Conservation (phyloP, 2,888 invertebrate species). For the Caenorhabditis sinica region DNA sequence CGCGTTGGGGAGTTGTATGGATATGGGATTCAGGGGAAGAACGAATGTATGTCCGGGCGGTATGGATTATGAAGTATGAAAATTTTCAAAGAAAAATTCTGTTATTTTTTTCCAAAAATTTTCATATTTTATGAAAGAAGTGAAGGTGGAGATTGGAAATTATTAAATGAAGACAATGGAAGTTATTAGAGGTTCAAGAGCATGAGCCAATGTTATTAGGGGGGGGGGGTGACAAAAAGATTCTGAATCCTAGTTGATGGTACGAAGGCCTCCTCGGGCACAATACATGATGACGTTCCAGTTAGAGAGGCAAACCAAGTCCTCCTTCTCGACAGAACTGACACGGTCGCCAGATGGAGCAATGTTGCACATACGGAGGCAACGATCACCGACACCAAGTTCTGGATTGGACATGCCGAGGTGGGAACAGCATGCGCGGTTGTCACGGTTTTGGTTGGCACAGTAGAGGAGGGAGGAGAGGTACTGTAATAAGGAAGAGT, state of each 20-base stretch:
- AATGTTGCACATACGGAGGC: slow-evolving; percentile 82
- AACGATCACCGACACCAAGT: slow-evolving; percentile 80
- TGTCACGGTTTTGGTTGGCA: slow-evolving; percentile 82
- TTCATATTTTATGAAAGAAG: too few species aligned
- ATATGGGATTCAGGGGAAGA: not conserved
- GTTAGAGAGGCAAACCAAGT: slow-evolving; percentile 80
- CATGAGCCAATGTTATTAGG: slow-evolving; percentile 15
- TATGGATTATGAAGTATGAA: not conserved
- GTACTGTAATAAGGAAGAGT: slow-evolving; percentile 56
- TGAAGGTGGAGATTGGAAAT: slow-evolving; percentile 30
- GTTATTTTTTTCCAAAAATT: too few species aligned
- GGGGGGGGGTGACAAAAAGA: not conserved
- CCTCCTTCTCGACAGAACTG: slow-evolving; percentile 78
- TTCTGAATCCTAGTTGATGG: slow-evolving; percentile 73
- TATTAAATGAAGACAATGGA: slow-evolving; percentile 45
- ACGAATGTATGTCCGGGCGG: not conserved
- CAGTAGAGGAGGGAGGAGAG: slow-evolving; percentile 80
- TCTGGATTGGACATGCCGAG: slow-evolving; percentile 79
- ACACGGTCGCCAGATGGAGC: slow-evolving; percentile 75
- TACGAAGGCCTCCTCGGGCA: slow-evolving; percentile 80
- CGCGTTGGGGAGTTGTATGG: not conserved
- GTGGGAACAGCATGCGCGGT: slow-evolving; percentile 80
- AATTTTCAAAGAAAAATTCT: too few species aligned
- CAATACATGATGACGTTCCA: slow-evolving; percentile 83
- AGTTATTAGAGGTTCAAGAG: slow-evolving; percentile 69